Percentiles rank a stretch among this genome's conserved stretches.
Conservation (phyloP, 2,113 vertebrate genomes). For the Lycaon pictus region DNA sequence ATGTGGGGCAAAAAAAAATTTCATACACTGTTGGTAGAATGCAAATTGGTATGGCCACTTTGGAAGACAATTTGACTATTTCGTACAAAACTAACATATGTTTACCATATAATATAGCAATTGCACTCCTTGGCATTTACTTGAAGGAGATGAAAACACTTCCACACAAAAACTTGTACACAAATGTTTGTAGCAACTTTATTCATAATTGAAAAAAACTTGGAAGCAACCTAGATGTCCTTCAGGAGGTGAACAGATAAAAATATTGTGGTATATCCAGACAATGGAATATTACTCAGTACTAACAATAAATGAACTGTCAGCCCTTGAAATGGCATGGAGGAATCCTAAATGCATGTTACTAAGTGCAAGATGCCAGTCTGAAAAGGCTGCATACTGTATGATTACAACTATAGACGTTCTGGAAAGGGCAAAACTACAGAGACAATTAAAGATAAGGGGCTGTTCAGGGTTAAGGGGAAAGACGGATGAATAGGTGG, state of each 20-base stretch:
- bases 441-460: not conserved
- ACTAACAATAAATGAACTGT: not conserved
- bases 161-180: not conserved
- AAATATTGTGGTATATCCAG: not conserved
- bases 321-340: not conserved
- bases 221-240: not conserved
- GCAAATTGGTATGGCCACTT: not conserved
- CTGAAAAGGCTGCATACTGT: not conserved
- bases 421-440: not conserved
- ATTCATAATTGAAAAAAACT: not conserved
- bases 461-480: not conserved
- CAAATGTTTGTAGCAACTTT: not conserved
- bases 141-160: not conserved
- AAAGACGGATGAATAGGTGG: not conserved
- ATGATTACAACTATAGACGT: not conserved
- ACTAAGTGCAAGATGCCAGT: not conserved
- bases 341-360: not conserved
- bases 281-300: not conserved
- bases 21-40: not conserved
- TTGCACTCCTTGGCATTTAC: not conserved
- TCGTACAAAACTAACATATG: not conserved
- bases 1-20: not conserved
- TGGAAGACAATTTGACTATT: not conserved
- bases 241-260: not conserved
- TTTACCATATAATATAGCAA: not conserved